Evolutionary conservation across 2,113 vertebrate genomes (phyloP), one percentile per base, ranked within the genome.

Genomic region (Setophaga coronata): DNA sequence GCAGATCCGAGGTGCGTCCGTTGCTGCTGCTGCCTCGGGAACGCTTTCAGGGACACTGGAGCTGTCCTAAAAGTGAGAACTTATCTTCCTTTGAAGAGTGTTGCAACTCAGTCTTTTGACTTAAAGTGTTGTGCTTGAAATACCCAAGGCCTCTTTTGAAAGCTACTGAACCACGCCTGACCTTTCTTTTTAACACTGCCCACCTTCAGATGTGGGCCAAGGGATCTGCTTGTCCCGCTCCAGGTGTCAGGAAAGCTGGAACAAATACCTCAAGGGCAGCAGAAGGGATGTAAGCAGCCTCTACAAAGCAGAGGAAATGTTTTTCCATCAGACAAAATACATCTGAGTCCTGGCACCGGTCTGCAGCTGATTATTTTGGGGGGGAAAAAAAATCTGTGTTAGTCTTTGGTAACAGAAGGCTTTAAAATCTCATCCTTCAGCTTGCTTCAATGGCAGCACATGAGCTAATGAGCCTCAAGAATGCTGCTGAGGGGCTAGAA

Each of bases 61-160:
- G 42, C 66, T 57, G 64, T 60, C 83, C 94, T 90, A 19, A 69
- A 90, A 93, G 76, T 29, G 42, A 66, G 71, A 83, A 51, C 57
- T 82, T 60, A 0, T 1, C 58, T 54, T 53, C 50, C 82, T 95
- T 93, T 94, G 85, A 96, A 86, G 40, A 33, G 60, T 51, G 38
- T 31, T 47, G 62, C 50, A 57, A n/a, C 40, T 92, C 57, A 53
- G 50, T 7, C 80, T 88, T 90, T 60, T 33, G 38, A 82, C 72
- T 90, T 89, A 9, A 73, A 90, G 77, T 67, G n/a, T 58, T 90
- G 67, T 74, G 89, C 89, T 83, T 92, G 80, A 96, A 92, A 90
- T 89, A 83, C 29, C 34, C 20, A 34, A 66, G 71, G 61, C 14
- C 33, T 92, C 82, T 66, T 86, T 80, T 42, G 64, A 92, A 84